Percentiles rank a stretch among this genome's conserved stretches.
phyloP scores from a whole-genome alignment of 2,113 vertebrate species.

The Hippocampus barbouri region DNA sequence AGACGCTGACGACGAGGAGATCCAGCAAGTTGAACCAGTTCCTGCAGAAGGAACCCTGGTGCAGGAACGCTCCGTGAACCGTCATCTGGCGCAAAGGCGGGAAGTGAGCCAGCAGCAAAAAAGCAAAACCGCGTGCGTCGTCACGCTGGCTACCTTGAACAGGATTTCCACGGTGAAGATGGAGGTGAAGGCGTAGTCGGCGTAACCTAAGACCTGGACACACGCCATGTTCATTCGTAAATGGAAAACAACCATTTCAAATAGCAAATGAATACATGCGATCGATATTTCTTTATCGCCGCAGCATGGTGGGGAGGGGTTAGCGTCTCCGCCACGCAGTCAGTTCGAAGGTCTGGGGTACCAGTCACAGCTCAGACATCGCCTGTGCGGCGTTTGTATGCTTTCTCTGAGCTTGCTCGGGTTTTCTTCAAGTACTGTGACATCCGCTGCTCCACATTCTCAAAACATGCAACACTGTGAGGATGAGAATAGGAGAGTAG shows the following conservation, averaged over 20 bases:
- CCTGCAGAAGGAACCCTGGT: slow-evolving; percentile 89
- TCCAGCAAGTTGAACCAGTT: slow-evolving; percentile 93
- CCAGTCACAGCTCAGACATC: neutral
- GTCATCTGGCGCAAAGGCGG: slow-evolving; percentile 74
- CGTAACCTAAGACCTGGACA: slow-evolving; percentile 85
- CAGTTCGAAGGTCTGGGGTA: no score
- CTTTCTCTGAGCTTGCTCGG: no score
- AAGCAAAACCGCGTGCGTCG: neutral
- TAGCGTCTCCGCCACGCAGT: neutral
- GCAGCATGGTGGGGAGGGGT: neutral
- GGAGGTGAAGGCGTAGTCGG: slow-evolving; percentile 90
- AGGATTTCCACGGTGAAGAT: slow-evolving; percentile 93
- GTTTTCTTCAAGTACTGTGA: no score
- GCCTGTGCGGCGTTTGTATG: neutral
- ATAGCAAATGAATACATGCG: no score
- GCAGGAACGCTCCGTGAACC: slow-evolving; percentile 87
- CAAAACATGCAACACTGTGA: no score
- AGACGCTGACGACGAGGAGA: slow-evolving; percentile 90
- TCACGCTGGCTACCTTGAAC: slow-evolving; percentile 75
- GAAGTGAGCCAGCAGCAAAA: neutral
- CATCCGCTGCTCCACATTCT: no score
- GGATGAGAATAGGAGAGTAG: no score
- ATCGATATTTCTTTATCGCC: no score
- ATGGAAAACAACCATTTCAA: no score
- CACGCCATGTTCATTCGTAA: no score